Base-by-base conservation (phyloP, 2,888 invertebrate genomes). In the Gymnosoma rotundatum region DNA sequence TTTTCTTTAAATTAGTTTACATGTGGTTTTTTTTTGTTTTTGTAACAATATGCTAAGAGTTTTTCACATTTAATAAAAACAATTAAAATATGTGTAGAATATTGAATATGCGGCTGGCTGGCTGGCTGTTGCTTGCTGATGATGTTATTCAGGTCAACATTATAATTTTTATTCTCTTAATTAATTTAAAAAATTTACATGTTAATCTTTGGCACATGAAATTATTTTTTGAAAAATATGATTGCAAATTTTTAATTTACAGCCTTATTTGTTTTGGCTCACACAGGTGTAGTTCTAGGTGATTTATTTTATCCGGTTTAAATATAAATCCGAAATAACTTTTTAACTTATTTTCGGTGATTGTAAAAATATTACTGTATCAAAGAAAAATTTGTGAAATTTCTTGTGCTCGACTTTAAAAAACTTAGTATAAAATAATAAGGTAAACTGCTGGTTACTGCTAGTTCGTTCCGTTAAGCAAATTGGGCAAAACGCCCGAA, bases 101-200 rank as follows among this genome's bases (percentile, higher is more conserved):
- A 67, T 52, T 14, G 9, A 52, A 52, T 48, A 18, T 63, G 63
- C 38, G 38, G 54, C 38, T 18, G 61, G 32, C 25, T 32, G 25
- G 25, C 32, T 32, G 32, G 32, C 32, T 32, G 32, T 8, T 32
- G 32, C 32, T 16, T 54, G 54, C 25, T 52, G 42, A 14, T 12
- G 21, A 2, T 16, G 48, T 7, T 50, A 73, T 73, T 73, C 61
- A 73, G 61, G 72, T 61, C 72, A 56, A 21, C 21, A 42, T 38
- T 20, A 38, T 16, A 25, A 32, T 18, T 66, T 56, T 38, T n/a
- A 21, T 45, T 21, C 36, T 63, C 9, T 63, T 45, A 12, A 20
- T 7, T 61, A 20, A 42, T 14, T 38, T 2, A 12, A 4, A 12
- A 12, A 21, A 25, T 45, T 45, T 63, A 21, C 9, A 10, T 45